These are phyloP conservation scores for Sinodicranocentrus sp. DNA, from an alignment of 2,888 invertebrate species.

Conservation along the genomic window DNA sequence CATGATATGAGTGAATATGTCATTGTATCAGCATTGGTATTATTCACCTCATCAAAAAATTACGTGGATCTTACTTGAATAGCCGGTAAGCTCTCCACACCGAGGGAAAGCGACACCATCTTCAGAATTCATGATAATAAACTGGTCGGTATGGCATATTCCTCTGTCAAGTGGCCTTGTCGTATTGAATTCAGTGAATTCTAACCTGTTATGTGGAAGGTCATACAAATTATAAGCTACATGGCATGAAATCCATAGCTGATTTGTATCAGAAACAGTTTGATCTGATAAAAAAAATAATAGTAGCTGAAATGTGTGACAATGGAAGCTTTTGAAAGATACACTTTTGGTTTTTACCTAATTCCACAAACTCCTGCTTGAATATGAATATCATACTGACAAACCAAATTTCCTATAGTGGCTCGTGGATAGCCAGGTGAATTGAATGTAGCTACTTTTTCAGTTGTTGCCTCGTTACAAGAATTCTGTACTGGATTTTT, in stretches of 20 bases:
- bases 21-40: background rate
- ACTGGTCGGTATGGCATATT: conserved; percentile 78
- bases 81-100: conserved; percentile 78
- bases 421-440: conserved; percentile 75
- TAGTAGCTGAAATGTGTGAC: background rate
- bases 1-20: no score
- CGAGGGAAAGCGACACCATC: conserved; percentile 78
- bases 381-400: conserved; percentile 73
- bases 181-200: conserved; percentile 76
- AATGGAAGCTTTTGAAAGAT: background rate
- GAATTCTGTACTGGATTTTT: conserved; percentile 72
- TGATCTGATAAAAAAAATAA: no score
- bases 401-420: conserved; percentile 73
- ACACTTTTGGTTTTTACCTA: conserved; percentile 45
- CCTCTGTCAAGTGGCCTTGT: conserved; percentile 77
- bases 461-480: conserved; percentile 67
- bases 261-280: no score
- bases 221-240: background rate
- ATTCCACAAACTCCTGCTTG: conserved; percentile 74
- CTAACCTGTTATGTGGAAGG: conserved; percentile 65
- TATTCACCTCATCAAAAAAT: background rate
- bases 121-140: conserved; percentile 78
- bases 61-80: conserved; percentile 77
- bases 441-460: conserved; percentile 66
- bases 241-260: background rate